phyloP scores from a whole-genome alignment of 2,888 invertebrate species.

The Dasysyrphus tricinctus region DNA sequence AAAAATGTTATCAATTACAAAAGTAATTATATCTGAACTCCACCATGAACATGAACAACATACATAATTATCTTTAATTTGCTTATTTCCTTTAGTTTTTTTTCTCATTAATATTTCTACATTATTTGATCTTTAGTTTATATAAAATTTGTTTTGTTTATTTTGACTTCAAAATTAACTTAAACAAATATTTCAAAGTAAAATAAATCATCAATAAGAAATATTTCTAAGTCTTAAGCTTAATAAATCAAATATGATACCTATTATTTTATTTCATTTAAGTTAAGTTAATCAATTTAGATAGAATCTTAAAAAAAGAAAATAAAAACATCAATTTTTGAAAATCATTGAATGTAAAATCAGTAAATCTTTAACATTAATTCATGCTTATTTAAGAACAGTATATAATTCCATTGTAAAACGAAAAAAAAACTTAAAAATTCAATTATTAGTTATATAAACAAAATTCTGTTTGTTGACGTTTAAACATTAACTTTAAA shows the following conservation, averaged over 20 bases:
- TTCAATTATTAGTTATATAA: constrained; percentile 50
- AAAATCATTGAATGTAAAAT: constrained; percentile 40
- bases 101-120: no score
- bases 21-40: no score
- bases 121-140: no score
- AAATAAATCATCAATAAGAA: background rate
- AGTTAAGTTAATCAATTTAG: constrained; percentile 68
- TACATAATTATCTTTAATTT: no score
- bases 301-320: constrained; percentile 64
- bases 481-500: constrained; percentile 45
- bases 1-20: no score
- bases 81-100: no score
- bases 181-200: background rate
- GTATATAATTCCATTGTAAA: constrained; percentile 29
- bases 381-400: constrained; percentile 66
- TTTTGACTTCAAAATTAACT: background rate
- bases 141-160: background rate
- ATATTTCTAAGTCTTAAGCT: constrained; percentile 48
- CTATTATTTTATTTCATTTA: constrained; percentile 54
- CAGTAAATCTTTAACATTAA: constrained; percentile 52
- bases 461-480: constrained; percentile 55
- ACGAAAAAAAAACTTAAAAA: constrained; percentile 29
- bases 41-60: no score
- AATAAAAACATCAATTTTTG: constrained; percentile 41
- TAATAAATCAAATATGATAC: constrained; percentile 46